A percentile compares a stretch with the other conserved stretches of the same genome.
phyloP scores from a whole-genome alignment of 1,140 invertebrate genomes.

The Drosophila equinoxialis region DNA sequence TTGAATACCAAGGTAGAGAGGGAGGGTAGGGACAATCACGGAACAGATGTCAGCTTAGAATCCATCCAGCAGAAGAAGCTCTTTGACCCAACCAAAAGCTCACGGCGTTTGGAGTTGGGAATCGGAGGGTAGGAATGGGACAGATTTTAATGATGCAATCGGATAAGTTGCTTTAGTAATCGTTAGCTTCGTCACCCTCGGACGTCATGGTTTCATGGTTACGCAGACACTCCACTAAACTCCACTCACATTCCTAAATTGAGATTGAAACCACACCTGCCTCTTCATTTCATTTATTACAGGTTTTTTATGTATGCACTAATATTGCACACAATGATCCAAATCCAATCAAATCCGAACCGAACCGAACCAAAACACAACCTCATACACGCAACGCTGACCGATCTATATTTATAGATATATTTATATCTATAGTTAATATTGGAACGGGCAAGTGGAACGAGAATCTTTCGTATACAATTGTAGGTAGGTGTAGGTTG shows the following conservation, averaged over 20 bases:
- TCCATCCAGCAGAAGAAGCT: background rate
- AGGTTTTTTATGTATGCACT: constrained; percentile 22
- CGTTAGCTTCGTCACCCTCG: background rate
- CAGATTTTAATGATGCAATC: constrained; percentile 2
- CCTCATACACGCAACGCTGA: constrained; percentile 16
- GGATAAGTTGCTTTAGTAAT: constrained; percentile 1
- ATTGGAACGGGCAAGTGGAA: constrained; percentile 17
- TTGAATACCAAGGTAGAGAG: constrained; percentile 10
- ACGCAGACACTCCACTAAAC: constrained; percentile 4
- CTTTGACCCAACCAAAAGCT: background rate
- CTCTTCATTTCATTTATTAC: constrained; percentile 23
- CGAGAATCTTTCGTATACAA: constrained; percentile 14
- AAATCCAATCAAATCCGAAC: constrained; percentile 18
- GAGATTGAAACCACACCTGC: constrained; percentile 26
- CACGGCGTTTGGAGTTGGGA: background rate
- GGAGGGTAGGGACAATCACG: background rate
- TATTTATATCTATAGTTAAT: background rate
- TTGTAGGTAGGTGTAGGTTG: constrained; percentile 23
- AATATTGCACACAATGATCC: constrained; percentile 13
- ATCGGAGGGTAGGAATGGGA: background rate
- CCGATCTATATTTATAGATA: constrained; percentile 7
- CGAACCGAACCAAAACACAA: constrained; percentile 18
- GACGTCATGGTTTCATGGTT: constrained; percentile 17
- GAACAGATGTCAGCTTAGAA: background rate
- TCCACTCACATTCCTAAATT: constrained; percentile 7